Evolutionary conservation across 2,888 invertebrate species (phyloP), one percentile per base, ranked within the genome.

Genomic region (Drosophila pegasa): DNA sequence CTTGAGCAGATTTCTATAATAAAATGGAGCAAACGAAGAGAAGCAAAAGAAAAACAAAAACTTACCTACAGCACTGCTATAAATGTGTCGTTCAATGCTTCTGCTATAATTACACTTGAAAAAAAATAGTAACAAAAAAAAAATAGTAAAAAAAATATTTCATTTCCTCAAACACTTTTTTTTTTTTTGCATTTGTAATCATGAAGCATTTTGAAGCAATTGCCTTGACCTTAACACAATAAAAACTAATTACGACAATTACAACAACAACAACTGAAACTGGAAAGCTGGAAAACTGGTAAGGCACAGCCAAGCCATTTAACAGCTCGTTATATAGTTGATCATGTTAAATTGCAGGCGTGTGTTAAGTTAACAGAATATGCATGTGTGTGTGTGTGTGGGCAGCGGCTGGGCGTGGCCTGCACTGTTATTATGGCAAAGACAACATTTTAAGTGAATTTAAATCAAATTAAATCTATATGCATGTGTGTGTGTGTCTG

Each of bases 211-310:
- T 86, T 55, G n/a, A 89, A 80, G 41, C 82, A 80, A 58, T 73
- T 75, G 75, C 90, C 91, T 89, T 90, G 90, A 90, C 90, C 90
- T 90, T 90, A 90, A 89, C 90, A 89, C 90, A 87, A 81, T 83
- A 85, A 89, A 45, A 87, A 81, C 75, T 81, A 74, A 88, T 75
- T 76, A 86, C 80, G 80, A 62, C 74, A 75, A 73, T 73, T 75
- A 79, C 76, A 78, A 57, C 71, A 66, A 64, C 41, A 25, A 43
- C 38, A 55, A 56, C 64, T 38, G n/a, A 55, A 55, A 43, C 65
- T 45, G 38, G 33, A 55, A 33, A 55, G 20, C 55, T 40, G 35
- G 50, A 50, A 31, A 54, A 31, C 54, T 55, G 55, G 78, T 63
- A 71, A 68, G 58, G 58, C 71, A 78, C 65, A 61, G 61, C 47